Conservation (phyloP, 2,113 vertebrate species). For the Cryptomyrus ogoouensis region DNA sequence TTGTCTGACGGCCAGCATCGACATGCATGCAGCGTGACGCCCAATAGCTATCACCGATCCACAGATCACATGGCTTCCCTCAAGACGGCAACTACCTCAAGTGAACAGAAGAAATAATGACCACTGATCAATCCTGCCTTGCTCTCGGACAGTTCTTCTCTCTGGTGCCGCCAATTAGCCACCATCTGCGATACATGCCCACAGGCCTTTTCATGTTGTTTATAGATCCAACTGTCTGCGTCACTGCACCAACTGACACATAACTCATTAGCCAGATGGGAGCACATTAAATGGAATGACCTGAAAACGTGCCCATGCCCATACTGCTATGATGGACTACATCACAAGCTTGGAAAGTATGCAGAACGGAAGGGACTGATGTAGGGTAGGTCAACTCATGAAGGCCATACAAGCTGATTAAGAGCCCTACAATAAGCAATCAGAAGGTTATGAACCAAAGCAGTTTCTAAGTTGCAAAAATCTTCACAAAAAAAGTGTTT, state of each 20-base stretch:
- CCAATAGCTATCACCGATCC: not conserved
- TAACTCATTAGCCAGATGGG: conserved; percentile 7
- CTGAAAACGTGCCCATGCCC: not conserved
- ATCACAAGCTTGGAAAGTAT: not conserved
- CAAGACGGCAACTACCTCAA: not conserved
- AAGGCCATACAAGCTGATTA: not conserved
- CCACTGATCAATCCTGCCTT: not conserved
- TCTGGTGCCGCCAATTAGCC: not conserved
- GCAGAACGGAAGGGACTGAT: not conserved
- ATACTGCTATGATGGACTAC: not conserved
- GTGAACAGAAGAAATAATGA: not conserved
- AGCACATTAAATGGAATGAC: not conserved
- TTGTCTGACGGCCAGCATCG: not conserved
- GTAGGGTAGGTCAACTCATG: not conserved
- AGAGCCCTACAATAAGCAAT: not conserved
- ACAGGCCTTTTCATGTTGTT: not conserved
- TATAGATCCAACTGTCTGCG: not conserved
- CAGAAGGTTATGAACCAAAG: not conserved
- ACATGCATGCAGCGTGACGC: not conserved
- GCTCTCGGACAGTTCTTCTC: not conserved
- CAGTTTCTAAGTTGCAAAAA: not conserved
- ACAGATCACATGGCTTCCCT: not conserved
- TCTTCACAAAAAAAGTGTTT: not conserved
- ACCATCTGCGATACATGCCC: not conserved
- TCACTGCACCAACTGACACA: not conserved